Conservation (phyloP, 2,888 invertebrate genomes). For the Cephus sareptanus region DNA sequence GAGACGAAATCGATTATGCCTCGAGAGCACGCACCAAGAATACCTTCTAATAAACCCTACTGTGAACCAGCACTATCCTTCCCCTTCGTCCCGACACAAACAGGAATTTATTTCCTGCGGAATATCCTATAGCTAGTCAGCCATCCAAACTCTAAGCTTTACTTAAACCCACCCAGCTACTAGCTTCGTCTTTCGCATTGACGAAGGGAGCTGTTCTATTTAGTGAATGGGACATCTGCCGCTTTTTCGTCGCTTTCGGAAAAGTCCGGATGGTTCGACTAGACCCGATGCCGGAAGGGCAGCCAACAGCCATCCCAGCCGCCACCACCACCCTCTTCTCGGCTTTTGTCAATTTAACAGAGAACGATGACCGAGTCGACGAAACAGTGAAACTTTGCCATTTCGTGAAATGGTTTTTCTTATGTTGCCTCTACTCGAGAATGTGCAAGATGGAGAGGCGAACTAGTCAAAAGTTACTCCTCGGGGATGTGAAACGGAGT, state of each 20-base stretch:
- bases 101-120: not conserved
- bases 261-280: not conserved
- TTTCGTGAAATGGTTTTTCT: not conserved
- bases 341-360: not conserved
- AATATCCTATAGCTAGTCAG: not conserved
- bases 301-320: not conserved
- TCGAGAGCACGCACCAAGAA: not conserved
- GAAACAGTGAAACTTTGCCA: not conserved
- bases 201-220: not conserved
- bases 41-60: not conserved
- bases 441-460: not conserved
- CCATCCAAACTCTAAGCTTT: not conserved
- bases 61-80: not conserved
- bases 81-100: not conserved
- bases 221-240: not conserved
- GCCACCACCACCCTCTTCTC: not conserved
- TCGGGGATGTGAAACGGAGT: not conserved
- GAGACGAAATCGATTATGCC: not conserved
- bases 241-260: not conserved
- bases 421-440: not conserved
- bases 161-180: not conserved
- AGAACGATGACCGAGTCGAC: not conserved
- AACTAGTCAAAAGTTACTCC: not conserved
- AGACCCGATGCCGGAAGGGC: not conserved
- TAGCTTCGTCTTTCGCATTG: not conserved